Evolutionary conservation across 2,113 vertebrate species (phyloP).

Genomic region (Chlamydotis undulata): DNA sequence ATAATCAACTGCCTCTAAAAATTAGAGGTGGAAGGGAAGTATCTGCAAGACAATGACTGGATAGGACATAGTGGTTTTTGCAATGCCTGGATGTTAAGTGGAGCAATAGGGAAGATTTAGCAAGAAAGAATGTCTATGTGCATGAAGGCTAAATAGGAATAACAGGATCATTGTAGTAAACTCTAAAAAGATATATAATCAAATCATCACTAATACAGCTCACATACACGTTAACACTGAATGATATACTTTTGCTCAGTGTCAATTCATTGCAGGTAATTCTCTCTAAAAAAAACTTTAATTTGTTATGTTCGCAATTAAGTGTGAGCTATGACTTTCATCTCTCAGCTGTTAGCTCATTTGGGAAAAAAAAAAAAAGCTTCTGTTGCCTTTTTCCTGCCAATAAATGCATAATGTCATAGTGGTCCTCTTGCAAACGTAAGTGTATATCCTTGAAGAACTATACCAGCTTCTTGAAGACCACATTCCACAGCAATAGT

Average conservation of each 20-base stretch:
- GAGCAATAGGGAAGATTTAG: not conserved
- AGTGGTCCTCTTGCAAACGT: not conserved
- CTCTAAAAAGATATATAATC: not conserved
- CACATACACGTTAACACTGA: rapidly evolving
- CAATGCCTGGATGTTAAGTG: not conserved
- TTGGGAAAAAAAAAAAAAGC: rapidly evolving
- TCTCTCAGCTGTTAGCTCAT: not conserved
- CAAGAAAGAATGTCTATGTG: not conserved
- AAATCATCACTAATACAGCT: not conserved
- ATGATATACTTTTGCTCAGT: not conserved
- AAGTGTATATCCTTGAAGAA: not conserved
- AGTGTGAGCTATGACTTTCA: not conserved
- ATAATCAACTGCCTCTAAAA: not conserved
- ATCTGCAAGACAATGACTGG: not conserved
- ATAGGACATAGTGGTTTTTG: not conserved
- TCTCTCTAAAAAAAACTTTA: not conserved
- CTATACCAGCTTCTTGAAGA: not conserved
- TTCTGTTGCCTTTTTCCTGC: not conserved
- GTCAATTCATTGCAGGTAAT: not conserved
- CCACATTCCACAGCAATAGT: not conserved
- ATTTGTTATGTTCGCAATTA: not conserved
- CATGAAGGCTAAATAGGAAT: not conserved
- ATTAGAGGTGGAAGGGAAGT: not conserved
- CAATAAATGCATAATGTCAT: not conserved
- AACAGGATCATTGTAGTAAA: not conserved